These are phyloP conservation scores for Bilobella aurantiaca DNA, from an alignment of 1,140 invertebrate species.

Conservation along the genomic window DNA sequence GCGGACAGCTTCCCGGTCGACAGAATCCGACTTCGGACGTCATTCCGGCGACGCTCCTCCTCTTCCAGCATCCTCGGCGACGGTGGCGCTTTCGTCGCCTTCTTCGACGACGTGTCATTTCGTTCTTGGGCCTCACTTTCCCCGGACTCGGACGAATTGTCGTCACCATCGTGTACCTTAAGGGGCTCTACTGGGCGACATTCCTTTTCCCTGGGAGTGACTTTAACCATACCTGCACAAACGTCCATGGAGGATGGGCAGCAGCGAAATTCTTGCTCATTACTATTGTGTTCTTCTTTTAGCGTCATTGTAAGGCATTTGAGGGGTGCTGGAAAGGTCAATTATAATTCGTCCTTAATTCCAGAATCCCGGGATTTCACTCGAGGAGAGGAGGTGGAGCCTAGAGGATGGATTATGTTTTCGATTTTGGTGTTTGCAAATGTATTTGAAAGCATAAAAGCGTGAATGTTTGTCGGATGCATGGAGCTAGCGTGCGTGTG, in stretches of 20 bases:
- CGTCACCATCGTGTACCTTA: conserved; percentile 41
- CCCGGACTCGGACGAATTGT: conserved; percentile 33
- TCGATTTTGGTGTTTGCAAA: too few relatives aligned
- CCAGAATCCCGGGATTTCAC: too few relatives aligned
- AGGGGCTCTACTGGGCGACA: not conserved
- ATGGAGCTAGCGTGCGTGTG: not conserved
- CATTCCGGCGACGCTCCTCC: conserved; percentile 12
- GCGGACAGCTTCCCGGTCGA: conserved; percentile 31
- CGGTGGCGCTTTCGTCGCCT: conserved; percentile 35
- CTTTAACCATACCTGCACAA: conserved; percentile 28
- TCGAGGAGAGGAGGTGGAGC: too few relatives aligned
- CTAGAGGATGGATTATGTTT: too few relatives aligned
- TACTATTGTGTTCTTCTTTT: conserved; percentile 31
- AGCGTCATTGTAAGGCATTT: conserved; percentile 36
- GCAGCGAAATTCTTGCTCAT: conserved; percentile 18
- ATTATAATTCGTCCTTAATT: not conserved
- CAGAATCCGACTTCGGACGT: conserved; percentile 24
- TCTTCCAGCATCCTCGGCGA: conserved; percentile 11
- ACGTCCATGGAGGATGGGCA: conserved; percentile 26
- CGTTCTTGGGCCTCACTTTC: conserved; percentile 3
- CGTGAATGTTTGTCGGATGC: not conserved
- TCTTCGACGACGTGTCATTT: conserved; percentile 43
- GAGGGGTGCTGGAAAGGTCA: conserved; percentile 2
- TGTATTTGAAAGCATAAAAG: not conserved
- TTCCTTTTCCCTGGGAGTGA: conserved; percentile 11